Base-by-base conservation (phyloP, 2,113 vertebrate species). In the Stegastes partitus region DNA sequence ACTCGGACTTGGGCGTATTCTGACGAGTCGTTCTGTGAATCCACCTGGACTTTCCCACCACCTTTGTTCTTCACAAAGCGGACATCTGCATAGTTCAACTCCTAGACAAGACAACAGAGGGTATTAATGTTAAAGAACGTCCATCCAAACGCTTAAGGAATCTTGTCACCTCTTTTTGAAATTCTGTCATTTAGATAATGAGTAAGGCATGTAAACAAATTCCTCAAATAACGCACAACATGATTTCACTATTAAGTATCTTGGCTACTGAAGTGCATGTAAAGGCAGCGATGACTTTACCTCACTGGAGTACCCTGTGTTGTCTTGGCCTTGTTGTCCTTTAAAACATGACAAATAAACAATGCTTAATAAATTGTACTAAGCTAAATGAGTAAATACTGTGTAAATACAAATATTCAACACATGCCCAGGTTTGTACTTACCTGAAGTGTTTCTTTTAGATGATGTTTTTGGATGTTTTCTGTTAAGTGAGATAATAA, bases 81-180 rank as follows among this genome's bases (percentile, higher is more conserved):
- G 0, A 89, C 1, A 0, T 89, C 79, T 49, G 81, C 79, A 22
- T 94, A 91, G 51, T 77, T 80, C 3, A 91, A 0, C 1, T 93
- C 91, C 92, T 94, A 37, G 1, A 57, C 45, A n/a, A 0, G 0
- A 76, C 47, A 49, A 9, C 3, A 19, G 4, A 21, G 9, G 0
- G 9, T 1, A 21, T 22, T 23, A 44, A 26, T 44, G n/a, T 77
- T 0, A 3, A 15, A 42, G 3, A 42, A 42, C 8, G 14, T 12
- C 14, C 3, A 14, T 21, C 12, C 49, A 9, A 42, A 42, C 4
- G 0, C 37, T 45, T 0, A 49, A 23, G 7, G 1, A 0, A 21
- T 54, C 19, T 39, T 12, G 23, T 68, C 11, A 31, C 47, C 10
- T 53, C 22, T 44, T 0, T 49, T 9, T 54, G 9, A 59, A 21